A percentile compares a stretch with the other conserved stretches of the same genome.
Evolutionary conservation across 1,140 invertebrate genomes (phyloP).

Genomic region (Acromyrmex echinatior): DNA sequence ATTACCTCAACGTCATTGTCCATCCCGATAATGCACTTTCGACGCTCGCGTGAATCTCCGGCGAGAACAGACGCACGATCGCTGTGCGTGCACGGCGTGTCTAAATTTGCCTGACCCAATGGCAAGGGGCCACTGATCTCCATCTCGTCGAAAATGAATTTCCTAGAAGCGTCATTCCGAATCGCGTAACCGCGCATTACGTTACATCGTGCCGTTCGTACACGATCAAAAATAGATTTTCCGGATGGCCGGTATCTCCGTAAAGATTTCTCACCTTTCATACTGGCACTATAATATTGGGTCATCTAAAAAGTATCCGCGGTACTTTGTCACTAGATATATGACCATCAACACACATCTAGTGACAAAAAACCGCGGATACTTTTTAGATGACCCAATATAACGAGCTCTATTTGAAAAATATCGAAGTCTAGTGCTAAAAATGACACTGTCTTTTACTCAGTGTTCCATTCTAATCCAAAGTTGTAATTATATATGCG

Average conservation of each 20-base stretch:
- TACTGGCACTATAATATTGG: background rate
- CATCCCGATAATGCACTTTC: slow-evolving; percentile 14
- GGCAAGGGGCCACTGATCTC: slow-evolving; percentile 72
- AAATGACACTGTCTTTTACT: background rate
- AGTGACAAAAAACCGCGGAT: too few relatives aligned
- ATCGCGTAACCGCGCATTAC: slow-evolving; percentile 35
- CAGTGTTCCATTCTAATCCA: background rate
- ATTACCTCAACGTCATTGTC: slow-evolving; percentile 50
- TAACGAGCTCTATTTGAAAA: background rate
- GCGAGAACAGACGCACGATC: slow-evolving; percentile 37
- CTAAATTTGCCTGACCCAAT: slow-evolving; percentile 75
- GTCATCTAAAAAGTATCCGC: too few relatives aligned
- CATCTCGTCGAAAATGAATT: slow-evolving; percentile 70
- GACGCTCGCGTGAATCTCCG: slow-evolving; percentile 49
- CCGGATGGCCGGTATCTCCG: slow-evolving; percentile 19
- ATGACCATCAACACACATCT: too few relatives aligned
- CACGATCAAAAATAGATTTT: slow-evolving; percentile 65
- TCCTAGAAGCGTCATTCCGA: slow-evolving; percentile 68
- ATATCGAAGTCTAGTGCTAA: background rate
- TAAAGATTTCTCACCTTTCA: slow-evolving; percentile 29
- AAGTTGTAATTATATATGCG: background rate
- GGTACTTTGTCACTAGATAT: too few relatives aligned
- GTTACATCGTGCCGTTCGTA: slow-evolving; percentile 21
- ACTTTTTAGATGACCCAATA: background rate
- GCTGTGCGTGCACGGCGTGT: slow-evolving; percentile 19